Evolutionary conservation across 2,113 vertebrate genomes (phyloP).

Genomic region (Phalacrocorax aristotelis): DNA sequence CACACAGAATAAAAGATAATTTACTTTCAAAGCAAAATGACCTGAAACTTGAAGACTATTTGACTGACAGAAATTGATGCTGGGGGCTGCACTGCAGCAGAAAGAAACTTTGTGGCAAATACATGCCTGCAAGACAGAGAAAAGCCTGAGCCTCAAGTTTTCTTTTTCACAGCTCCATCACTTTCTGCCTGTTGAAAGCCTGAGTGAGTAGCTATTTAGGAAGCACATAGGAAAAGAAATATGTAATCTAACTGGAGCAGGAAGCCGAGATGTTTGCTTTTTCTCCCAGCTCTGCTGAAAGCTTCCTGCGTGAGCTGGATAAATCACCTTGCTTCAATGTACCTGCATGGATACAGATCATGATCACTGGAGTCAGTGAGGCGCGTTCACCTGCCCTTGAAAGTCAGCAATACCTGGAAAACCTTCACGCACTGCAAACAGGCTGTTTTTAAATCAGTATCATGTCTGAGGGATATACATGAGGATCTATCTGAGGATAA

Average conservation of each 20-base stretch:
- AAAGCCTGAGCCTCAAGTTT: neutral
- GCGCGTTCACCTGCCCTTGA: neutral
- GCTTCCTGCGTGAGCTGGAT: neutral
- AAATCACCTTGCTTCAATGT: accelerated
- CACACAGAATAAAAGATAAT: neutral
- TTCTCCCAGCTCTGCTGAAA: neutral
- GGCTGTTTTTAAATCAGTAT: neutral
- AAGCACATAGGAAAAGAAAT: neutral
- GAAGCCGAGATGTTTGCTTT: neutral
- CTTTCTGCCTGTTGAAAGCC: neutral
- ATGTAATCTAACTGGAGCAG: neutral
- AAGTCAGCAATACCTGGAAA: neutral
- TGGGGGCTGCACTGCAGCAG: neutral
- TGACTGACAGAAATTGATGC: neutral
- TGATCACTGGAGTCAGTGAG: neutral
- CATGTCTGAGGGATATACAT: neutral
- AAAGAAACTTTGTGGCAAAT: neutral
- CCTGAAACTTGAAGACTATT: neutral
- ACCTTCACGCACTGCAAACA: neutral
- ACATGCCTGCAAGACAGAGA: neutral
- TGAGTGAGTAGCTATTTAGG: neutral
- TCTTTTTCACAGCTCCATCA: neutral
- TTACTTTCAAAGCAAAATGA: neutral
- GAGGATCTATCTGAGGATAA: no score
- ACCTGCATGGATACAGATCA: neutral